phyloP scores from a whole-genome alignment of 2,888 invertebrate genomes.

The Tetropium fuscum region DNA sequence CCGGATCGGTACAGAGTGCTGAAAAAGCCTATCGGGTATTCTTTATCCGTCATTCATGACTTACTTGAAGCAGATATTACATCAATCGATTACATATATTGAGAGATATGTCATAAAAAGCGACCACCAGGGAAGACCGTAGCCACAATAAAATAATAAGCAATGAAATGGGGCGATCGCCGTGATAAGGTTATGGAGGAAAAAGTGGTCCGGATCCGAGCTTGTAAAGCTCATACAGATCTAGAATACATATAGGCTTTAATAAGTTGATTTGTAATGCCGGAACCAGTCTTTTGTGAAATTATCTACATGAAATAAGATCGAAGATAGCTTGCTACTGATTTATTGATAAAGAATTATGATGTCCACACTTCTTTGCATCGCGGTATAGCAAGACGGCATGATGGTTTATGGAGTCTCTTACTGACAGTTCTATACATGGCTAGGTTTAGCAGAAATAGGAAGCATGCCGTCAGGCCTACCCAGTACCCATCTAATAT shows the following conservation, averaged over 20 bases:
- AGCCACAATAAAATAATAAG: conserved; percentile 55
- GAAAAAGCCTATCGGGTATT: conserved; percentile 36
- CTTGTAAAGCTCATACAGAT: conserved; percentile 52
- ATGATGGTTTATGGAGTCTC: too few relatives aligned
- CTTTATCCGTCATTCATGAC: conserved; percentile 42
- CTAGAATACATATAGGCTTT: conserved; percentile 47
- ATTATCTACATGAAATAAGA: conserved; percentile 34
- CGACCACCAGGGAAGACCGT: conserved; percentile 52
- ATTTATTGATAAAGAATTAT: conserved; percentile 52
- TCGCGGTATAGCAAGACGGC: conserved; percentile 40
- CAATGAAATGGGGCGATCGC: conserved; percentile 52
- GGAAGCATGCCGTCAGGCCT: too few relatives aligned
- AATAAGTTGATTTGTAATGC: conserved; percentile 42
- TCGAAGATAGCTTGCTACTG: conserved; percentile 42
- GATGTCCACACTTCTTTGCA: conserved; percentile 46
- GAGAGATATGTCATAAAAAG: conserved; percentile 37
- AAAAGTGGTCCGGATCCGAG: conserved; percentile 47
- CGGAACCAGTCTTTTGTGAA: conserved; percentile 34
- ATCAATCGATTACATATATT: conserved; percentile 30
- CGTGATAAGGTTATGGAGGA: conserved; percentile 49
- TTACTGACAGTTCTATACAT: too few relatives aligned
- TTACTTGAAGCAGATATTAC: conserved; percentile 39
- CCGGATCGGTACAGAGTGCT: conserved; percentile 4
- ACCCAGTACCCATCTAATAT: too few relatives aligned
- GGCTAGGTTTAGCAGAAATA: too few relatives aligned